Evolutionary conservation across 2,113 vertebrate genomes (phyloP).

Genomic region (Piprites chloris): DNA sequence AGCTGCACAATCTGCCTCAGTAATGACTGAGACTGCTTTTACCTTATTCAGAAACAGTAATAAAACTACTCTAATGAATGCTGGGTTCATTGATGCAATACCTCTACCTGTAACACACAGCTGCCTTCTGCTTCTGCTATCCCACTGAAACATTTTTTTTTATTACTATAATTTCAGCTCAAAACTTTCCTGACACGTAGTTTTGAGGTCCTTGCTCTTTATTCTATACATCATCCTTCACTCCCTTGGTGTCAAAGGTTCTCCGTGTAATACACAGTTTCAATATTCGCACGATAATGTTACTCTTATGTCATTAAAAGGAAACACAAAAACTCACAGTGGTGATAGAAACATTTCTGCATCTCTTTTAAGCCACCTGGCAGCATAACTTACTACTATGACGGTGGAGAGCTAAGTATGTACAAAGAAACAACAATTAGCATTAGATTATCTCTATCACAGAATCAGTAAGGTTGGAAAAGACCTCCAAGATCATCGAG

Average conservation of each 20-base stretch:
- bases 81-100: not conserved
- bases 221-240: not conserved
- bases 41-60: not conserved
- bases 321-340: not conserved
- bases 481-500: not conserved
- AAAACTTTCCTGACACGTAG: not conserved
- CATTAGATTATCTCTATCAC: not conserved
- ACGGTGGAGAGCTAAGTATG: not conserved
- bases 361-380: not conserved
- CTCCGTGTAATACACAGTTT: not conserved
- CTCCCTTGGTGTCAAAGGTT: not conserved
- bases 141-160: not conserved
- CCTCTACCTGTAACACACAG: not conserved
- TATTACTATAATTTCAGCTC: not conserved
- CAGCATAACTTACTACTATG: not conserved
- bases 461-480: not conserved
- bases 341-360: not conserved
- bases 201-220: not conserved
- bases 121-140: not conserved
- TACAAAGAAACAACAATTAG: not conserved
- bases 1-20: not conserved
- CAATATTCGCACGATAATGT: not conserved
- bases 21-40: not conserved
- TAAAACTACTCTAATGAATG: not conserved
- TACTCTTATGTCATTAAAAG: not conserved